These are phyloP conservation scores for Mormyrus hasselquistii DNA, from an alignment of 2,797 vertebrate species.

Conservation along the genomic window DNA sequence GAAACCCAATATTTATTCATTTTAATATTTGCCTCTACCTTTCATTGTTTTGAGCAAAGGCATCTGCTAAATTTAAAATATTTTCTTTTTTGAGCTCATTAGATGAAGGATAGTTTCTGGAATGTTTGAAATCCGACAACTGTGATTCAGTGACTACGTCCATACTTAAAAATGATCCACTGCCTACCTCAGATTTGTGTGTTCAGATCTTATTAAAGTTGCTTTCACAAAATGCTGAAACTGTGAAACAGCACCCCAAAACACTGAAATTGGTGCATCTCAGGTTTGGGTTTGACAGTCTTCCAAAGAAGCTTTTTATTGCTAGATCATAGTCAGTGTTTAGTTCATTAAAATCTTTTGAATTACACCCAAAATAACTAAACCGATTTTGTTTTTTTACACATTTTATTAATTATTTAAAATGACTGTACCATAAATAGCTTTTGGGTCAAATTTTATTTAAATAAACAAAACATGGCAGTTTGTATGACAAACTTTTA, in stretches of 20 bases:
- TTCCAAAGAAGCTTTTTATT: neutral
- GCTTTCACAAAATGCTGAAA: neutral
- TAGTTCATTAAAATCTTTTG: neutral
- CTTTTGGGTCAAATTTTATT: neutral
- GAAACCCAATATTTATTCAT: neutral
- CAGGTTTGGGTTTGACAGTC: neutral
- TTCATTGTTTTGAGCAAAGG: neutral
- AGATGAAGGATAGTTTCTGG: neutral
- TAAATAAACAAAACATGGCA: neutral
- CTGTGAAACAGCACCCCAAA: neutral
- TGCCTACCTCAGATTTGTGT: neutral
- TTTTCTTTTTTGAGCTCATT: neutral
- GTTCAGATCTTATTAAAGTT: constrained; percentile 23
- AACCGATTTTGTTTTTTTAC: neutral
- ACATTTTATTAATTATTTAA: neutral
- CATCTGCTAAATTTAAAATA: neutral
- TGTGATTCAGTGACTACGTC: neutral
- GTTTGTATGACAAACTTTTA: neutral
- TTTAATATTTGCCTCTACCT: neutral
- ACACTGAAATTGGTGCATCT: neutral
- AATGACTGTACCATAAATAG: neutral
- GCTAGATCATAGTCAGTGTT: neutral
- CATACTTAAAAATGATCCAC: neutral
- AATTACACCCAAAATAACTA: neutral
- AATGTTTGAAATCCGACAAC: neutral